phyloP scores from a whole-genome alignment of 2,797 vertebrate genomes.

The Pseudomugil tenellus region DNA sequence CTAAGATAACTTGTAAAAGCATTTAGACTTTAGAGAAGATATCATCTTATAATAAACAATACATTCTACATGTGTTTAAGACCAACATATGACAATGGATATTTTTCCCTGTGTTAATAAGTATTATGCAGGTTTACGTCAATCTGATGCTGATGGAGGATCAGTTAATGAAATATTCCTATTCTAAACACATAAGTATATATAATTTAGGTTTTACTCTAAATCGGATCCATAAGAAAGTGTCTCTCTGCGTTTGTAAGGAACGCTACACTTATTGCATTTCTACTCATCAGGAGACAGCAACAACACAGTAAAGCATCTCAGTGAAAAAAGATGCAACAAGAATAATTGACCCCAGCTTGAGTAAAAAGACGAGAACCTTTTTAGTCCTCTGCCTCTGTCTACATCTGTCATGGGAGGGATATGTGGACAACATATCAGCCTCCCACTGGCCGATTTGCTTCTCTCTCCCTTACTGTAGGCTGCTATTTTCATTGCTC shows the following conservation, averaged over 20 bases:
- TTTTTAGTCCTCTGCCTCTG: slow-evolving; percentile 1
- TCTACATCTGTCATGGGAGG: slow-evolving; percentile 1
- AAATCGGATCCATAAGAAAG: no score
- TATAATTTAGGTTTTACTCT: no score
- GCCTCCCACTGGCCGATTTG: slow-evolving; percentile 7
- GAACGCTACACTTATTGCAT: neutral
- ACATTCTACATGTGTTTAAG: no score
- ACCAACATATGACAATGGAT: no score
- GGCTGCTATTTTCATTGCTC: slow-evolving; percentile 27
- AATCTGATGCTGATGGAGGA: no score
- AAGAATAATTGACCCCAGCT: slow-evolving; percentile 2
- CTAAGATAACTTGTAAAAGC: no score
- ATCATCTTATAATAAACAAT: no score
- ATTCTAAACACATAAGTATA: no score
- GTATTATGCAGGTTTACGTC: no score
- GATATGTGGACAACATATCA: slow-evolving; percentile 16
- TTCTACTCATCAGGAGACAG: neutral
- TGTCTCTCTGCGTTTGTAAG: neutral
- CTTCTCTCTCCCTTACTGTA: neutral
- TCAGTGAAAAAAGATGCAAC: neutral
- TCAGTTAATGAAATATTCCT: no score
- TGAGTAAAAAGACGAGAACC: neutral
- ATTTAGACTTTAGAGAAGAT: no score
- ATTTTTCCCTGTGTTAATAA: no score
- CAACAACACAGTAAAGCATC: slow-evolving; percentile 1